Base-by-base conservation (phyloP, 2,113 vertebrate genomes). In the Lichenostomus cassidix region DNA sequence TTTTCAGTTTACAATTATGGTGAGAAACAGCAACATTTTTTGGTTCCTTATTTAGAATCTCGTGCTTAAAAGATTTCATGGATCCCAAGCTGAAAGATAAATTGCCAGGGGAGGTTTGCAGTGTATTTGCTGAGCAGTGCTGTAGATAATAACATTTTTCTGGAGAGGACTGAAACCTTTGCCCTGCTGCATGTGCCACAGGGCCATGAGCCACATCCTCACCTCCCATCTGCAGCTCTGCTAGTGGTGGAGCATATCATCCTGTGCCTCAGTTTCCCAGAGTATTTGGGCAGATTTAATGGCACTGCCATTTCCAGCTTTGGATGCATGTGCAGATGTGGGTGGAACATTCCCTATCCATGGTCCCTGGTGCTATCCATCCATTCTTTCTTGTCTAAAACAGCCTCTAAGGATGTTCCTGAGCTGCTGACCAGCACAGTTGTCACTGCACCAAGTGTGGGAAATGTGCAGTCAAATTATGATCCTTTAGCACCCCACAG, bases 1-100 rank as follows among this genome's bases (percentile, higher is more conserved):
- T 96, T 97, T 97, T 91, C 83, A 94, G 94, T 97, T 98, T 98
- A 97, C 95, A 94, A 68, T 96, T 96, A 96, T 29, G 56, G 65
- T 73, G 88, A 94, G 92, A 92, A 96, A 96, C 83, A 91, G 89
- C 91, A 88, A 93, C 93, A 89, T 96, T 95, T 95, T 92, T 92
- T 94, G 24, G 41, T 92, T 94, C 63, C 46, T 96, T 97, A 76
- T 97, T 98, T 95, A 97, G 95, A 95, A 92, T 71, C 77, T 92
- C 85, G 97, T 94, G 59, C 79, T 93, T 97, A 95, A 96, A 97
- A 97, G 83, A 87, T 94, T 97, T 97, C 95, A 94, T 2, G 50
- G 62, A 83, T 67, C 78, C 41, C 68, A 63, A 87, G 71, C 59
- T 82, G 87, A 75, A 95, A 79, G 76, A 94, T 93, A 87, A 91